A percentile compares a stretch with the other conserved stretches of the same genome.
Evolutionary conservation across 2,797 vertebrate species (phyloP).

Genomic region (Smutsia gigantea): DNA sequence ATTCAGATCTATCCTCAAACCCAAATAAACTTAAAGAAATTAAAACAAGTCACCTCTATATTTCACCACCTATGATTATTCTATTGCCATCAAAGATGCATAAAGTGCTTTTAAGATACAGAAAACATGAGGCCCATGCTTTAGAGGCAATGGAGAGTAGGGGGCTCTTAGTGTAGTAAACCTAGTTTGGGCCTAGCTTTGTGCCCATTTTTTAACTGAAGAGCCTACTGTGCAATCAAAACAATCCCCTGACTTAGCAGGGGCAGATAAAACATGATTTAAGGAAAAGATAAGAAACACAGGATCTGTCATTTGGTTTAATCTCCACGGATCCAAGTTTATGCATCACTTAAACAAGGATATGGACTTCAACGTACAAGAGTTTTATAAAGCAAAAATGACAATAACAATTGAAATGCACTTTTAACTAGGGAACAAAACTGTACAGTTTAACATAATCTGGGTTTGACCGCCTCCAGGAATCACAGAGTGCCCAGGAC

Average conservation of each 20-base stretch:
- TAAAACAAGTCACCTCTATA: not conserved
- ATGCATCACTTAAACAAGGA: not conserved
- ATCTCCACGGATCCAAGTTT: not conserved
- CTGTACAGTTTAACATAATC: not conserved
- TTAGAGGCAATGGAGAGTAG: no score
- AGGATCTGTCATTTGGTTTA: not conserved
- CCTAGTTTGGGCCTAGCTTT: not conserved
- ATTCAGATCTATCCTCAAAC: not conserved
- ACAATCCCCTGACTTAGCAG: not conserved
- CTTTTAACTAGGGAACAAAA: not conserved
- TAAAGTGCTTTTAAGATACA: constrained; percentile 1
- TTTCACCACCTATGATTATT: not conserved
- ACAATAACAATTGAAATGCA: not conserved
- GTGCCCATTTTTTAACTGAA: not conserved
- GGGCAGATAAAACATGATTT: not conserved
- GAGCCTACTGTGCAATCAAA: not conserved
- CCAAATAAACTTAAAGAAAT: not conserved
- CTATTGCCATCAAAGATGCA: not conserved
- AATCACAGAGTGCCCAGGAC: not conserved
- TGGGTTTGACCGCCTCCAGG: not conserved
- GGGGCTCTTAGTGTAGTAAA: not conserved
- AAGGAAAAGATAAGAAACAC: not conserved
- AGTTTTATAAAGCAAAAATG: not conserved
- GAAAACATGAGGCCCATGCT: no score
- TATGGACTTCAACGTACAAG: not conserved